A percentile compares a stretch with the other conserved stretches of the same genome.
These are phyloP conservation scores for Cryptophagus acutangulus DNA, from an alignment of 2,888 invertebrate genomes.

Conservation along the genomic window DNA sequence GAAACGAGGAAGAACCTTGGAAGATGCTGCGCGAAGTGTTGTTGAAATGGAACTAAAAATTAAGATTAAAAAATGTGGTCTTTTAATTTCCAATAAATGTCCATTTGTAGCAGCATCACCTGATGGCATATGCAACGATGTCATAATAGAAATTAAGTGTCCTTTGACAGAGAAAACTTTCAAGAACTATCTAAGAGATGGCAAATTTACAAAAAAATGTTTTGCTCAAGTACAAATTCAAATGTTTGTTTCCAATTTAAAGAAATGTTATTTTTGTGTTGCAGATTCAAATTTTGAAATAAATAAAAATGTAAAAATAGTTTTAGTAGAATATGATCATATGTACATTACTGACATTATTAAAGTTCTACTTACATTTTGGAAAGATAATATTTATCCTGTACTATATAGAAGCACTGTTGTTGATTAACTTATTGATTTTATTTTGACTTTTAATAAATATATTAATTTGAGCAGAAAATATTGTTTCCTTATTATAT, in stretches of 20 bases:
- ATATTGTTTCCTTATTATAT: too few relatives aligned
- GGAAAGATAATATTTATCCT: too few relatives aligned
- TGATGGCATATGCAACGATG: not conserved
- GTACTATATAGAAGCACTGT: too few relatives aligned
- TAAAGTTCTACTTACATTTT: too few relatives aligned
- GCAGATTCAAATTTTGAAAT: not conserved
- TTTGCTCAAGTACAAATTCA: not conserved
- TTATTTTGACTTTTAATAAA: too few relatives aligned
- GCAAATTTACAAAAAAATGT: not conserved
- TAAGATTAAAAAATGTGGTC: not conserved
- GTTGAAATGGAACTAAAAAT: not conserved
- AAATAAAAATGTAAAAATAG: not conserved
- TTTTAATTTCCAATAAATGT: not conserved
- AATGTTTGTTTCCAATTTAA: not conserved
- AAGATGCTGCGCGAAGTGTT: not conserved
- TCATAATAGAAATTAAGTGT: slow-evolving; percentile 3
- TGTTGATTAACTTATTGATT: too few relatives aligned
- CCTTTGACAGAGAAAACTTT: slow-evolving; percentile 14
- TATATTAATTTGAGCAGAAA: too few relatives aligned
- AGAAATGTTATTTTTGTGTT: not conserved
- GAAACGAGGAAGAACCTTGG: slow-evolving; percentile 14
- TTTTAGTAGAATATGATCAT: not conserved
- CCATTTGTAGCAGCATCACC: slow-evolving; percentile 1
- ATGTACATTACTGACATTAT: too few relatives aligned
- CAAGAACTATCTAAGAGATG: slow-evolving; percentile 13